Base-by-base conservation (phyloP, 2,797 vertebrate species). In the Pampus argenteus region DNA sequence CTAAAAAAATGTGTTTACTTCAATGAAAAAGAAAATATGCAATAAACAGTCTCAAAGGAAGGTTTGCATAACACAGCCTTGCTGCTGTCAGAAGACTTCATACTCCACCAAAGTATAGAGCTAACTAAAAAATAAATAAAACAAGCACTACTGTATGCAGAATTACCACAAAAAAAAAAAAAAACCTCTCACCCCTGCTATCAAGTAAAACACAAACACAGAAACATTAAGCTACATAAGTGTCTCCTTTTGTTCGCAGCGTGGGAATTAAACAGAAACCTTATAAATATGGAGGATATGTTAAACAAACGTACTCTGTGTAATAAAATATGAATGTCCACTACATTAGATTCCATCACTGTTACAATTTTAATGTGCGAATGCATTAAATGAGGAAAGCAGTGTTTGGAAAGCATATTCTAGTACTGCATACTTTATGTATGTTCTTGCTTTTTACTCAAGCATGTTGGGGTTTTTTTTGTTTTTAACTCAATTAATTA, bases 321-420 rank as follows among this genome's bases (percentile, higher is more conserved):
- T 60, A 26, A 75, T 81, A 4, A 51, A 76, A 68, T 73, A 66
- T 81, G 48, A 66, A 78, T 71, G 55, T 14, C n/a, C 15, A 23
- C 48, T 55, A n/a, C 67, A 50, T 52, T 55, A 47, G 22, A 71
- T 51, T 61, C 23, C 9, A 7, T 18, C 3, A 17, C 66, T 76
- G 31, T 54, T 71, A 15, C 62, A 85, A 47, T 61, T 74, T 79
- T 79, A 68, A 85, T 79, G 70, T 58, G 7, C 42, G 55, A 68
- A 71, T 79, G 59, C 40, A 77, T 68, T 65, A 71, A 47, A 66
- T 44, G 7, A 57, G 31, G 49, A 58, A 42, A 56, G 58, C 52
- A 38, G 29, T 40, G 23, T 45, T 59, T 45, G 28, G 28, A 50
- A 59, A 59, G 63, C 58, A 28, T 20, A 38, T 66, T 74, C 38